Evolutionary conservation across 2,113 vertebrate species (phyloP).

Genomic region (Coreoperca whiteheadi): DNA sequence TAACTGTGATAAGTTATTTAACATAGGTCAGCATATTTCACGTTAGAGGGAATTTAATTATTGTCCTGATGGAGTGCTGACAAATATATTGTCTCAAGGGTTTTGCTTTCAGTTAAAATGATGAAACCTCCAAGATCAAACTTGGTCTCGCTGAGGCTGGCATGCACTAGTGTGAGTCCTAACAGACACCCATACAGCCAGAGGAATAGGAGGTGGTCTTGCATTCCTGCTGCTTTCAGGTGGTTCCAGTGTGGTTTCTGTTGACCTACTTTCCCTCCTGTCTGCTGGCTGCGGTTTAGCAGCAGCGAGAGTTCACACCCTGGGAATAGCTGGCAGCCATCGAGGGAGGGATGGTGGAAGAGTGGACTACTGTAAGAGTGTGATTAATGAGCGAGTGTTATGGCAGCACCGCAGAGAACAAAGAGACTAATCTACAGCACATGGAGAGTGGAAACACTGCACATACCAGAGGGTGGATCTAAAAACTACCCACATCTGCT

Average conservation of each 20-base stretch:
- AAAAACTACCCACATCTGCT: constrained; percentile 46
- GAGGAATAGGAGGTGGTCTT: constrained; percentile 50
- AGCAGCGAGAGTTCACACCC: constrained; percentile 72
- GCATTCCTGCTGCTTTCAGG: constrained; percentile 69
- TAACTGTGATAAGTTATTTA: neutral
- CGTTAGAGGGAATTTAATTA: neutral
- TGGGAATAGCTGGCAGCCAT: constrained; percentile 60
- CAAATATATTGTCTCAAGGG: neutral
- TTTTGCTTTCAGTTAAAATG: neutral
- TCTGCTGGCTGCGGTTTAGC: constrained; percentile 64
- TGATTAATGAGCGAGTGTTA: constrained; percentile 81
- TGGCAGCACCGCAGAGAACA: constrained; percentile 74
- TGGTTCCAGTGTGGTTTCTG: constrained; percentile 75
- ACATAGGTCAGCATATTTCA: neutral
- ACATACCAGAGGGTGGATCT: constrained; percentile 51
- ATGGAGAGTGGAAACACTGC: constrained; percentile 70
- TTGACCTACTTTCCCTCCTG: constrained; percentile 75
- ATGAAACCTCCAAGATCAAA: neutral
- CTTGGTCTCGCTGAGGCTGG: neutral
- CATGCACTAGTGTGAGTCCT: neutral
- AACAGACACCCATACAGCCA: constrained; percentile 27
- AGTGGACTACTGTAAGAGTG: constrained; percentile 66
- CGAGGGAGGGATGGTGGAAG: constrained; percentile 47
- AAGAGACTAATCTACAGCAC: constrained; percentile 78
- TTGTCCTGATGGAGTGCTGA: neutral